Percentiles rank a stretch among this genome's conserved stretches.
Evolutionary conservation across 2,113 vertebrate species (phyloP).

Genomic region (Eclectus roratus): DNA sequence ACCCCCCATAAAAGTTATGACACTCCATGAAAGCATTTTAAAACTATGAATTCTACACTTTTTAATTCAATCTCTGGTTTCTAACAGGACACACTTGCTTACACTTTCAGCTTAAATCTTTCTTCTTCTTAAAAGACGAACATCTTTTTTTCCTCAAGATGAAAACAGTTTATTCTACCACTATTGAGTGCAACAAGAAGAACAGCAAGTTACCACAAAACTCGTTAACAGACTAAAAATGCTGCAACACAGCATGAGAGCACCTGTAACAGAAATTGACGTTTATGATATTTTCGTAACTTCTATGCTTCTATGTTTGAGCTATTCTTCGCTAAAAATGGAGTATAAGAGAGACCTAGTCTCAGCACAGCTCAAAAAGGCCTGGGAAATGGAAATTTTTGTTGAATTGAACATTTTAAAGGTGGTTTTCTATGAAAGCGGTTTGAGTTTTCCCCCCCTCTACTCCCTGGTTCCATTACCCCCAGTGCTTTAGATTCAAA

Average conservation of each 20-base stretch:
- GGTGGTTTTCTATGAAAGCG: not conserved
- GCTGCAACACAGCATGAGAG: not conserved
- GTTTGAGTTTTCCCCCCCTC: not conserved
- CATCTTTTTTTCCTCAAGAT: accelerated
- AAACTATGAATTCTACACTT: not conserved
- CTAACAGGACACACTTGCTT: not conserved
- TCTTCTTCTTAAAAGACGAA: not conserved
- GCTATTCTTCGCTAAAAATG: not conserved
- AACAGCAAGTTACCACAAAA: not conserved
- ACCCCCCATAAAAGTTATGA: not conserved
- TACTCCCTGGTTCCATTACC: not conserved
- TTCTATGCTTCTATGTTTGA: not conserved
- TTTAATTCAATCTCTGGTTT: not conserved
- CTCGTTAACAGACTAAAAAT: not conserved
- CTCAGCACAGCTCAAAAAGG: not conserved
- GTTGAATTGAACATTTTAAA: not conserved
- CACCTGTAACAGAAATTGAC: not conserved
- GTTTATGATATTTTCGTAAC: not conserved
- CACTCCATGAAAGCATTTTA: not conserved
- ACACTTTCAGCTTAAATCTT: not conserved
- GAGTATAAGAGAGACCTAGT: not conserved
- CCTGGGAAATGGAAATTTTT: not conserved
- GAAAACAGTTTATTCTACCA: not conserved
- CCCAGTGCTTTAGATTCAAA: slow-evolving; percentile 13
- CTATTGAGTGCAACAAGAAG: not conserved